Evolutionary conservation across 2,888 invertebrate genomes (phyloP).

Genomic region (Achlya flavicornis): DNA sequence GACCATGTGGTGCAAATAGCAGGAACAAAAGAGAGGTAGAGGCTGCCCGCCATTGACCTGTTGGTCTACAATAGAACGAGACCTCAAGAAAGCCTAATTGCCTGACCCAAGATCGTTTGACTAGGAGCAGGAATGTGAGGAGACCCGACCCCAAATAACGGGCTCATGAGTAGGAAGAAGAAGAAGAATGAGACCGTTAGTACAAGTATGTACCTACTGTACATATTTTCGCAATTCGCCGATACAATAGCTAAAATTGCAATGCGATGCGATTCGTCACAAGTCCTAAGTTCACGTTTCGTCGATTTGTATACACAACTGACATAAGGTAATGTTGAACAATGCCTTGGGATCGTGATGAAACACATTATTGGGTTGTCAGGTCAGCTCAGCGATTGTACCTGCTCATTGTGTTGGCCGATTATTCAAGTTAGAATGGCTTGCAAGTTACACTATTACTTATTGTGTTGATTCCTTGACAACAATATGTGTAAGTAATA

Average conservation of each 20-base stretch:
- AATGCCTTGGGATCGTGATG: conserved; percentile 10
- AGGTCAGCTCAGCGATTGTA: conserved; percentile 8
- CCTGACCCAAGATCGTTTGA: no score
- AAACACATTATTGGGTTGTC: conserved; percentile 1
- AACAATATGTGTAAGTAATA: background rate
- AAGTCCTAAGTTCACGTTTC: conserved; percentile 11
- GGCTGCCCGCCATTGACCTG: no score
- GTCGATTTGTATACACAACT: conserved; percentile 12
- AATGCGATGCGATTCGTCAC: conserved; percentile 11
- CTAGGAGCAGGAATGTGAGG: no score
- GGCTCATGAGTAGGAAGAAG: no score
- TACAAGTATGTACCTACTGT: no score
- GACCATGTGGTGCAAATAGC: no score
- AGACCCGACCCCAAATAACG: no score
- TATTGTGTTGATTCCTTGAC: background rate
- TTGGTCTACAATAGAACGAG: no score
- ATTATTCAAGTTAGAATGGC: conserved; percentile 10
- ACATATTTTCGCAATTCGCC: background rate
- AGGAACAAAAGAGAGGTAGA: no score
- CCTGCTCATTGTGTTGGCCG: background rate
- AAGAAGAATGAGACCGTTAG: no score
- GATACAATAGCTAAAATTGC: background rate
- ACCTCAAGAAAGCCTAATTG: no score
- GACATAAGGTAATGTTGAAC: conserved; percentile 5
- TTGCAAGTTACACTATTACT: background rate